These are phyloP conservation scores for Trididemnum nubilum DNA, from an alignment of 23 tunicate species.

Conservation along the genomic window DNA sequence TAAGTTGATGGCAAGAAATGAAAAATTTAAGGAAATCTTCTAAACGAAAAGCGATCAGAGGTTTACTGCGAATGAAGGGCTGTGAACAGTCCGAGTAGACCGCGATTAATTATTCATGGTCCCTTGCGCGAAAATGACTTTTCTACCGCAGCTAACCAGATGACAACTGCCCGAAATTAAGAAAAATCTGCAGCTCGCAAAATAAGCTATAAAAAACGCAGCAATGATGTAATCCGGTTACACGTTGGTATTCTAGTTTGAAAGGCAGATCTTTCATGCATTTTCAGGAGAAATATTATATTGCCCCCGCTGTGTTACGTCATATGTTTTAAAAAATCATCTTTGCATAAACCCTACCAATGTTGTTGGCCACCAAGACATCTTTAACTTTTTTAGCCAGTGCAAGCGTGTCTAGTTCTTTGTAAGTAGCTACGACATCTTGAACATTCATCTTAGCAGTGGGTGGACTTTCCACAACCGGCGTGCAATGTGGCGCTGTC, in stretches of 20 bases:
- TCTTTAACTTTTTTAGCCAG: conserved; percentile 55
- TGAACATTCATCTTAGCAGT: conserved; percentile 22
- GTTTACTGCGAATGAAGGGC: not conserved
- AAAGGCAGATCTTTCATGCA: too few relatives aligned
- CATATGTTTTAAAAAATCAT: too few relatives aligned
- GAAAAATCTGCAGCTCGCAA: too few relatives aligned
- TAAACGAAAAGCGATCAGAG: not conserved
- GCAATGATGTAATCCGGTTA: too few relatives aligned
- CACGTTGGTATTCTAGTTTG: too few relatives aligned
- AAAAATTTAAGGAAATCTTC: not conserved
- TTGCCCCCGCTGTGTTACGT: too few relatives aligned
- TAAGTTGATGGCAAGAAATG: not conserved
- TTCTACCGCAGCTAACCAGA: not conserved
- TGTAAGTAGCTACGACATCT: conserved; percentile 37
- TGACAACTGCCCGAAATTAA: conserved; percentile 1
- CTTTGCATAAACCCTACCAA: too few relatives aligned
- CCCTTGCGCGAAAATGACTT: not conserved
- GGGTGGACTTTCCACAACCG: not conserved
- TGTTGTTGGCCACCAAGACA: conserved; percentile 52
- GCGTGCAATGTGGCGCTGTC: too few relatives aligned
- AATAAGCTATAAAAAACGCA: too few relatives aligned
- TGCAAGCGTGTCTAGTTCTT: conserved; percentile 42
- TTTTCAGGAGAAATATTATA: too few relatives aligned
- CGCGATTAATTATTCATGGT: conserved; percentile 9
- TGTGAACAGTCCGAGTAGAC: too few relatives aligned